Percentiles rank a stretch among this genome's conserved stretches.
phyloP scores from a whole-genome alignment of 35 echinoderm and acorn worm genomes.

The Ophioderma brevispina region DNA sequence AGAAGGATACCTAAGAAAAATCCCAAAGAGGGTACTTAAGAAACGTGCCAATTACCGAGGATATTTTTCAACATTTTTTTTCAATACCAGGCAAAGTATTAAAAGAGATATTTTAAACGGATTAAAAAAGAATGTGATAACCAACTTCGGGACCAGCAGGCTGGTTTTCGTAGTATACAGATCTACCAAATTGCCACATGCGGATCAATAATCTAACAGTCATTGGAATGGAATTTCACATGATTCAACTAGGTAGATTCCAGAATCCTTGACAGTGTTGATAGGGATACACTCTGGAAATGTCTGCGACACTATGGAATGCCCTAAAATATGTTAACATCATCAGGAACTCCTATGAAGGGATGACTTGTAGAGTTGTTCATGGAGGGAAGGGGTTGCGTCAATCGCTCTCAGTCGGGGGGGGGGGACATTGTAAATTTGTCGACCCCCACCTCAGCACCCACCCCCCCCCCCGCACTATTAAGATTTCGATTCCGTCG shows the following conservation, averaged over 20 bases:
- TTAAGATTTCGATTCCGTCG: too few species aligned
- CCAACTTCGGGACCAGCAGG: slow-evolving; percentile 15
- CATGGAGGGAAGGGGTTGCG: not conserved
- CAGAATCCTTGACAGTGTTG: not conserved
- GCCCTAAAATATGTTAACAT: not conserved
- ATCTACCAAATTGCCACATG: not conserved
- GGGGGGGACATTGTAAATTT: too few species aligned
- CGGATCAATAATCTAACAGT: not conserved
- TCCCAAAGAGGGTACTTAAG: slow-evolving; percentile 29
- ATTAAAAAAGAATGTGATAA: not conserved
- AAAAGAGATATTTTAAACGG: not conserved
- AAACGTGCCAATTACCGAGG: slow-evolving; percentile 18
- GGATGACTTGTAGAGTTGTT: not conserved
- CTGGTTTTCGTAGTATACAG: slow-evolving; percentile 4
- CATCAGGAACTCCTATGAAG: not conserved
- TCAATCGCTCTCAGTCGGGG: too few species aligned
- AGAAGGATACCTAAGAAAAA: slow-evolving; percentile 11
- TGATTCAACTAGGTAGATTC: not conserved
- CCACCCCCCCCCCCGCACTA: too few species aligned
- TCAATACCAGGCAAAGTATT: slow-evolving; percentile 34
- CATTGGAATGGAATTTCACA: not conserved
- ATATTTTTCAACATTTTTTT: slow-evolving; percentile 12
- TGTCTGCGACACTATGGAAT: not conserved
- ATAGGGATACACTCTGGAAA: not conserved
- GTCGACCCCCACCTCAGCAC: too few species aligned